These are phyloP conservation scores for Holcopasites calliopsidis DNA, from an alignment of 1,140 invertebrate genomes.

Conservation along the genomic window DNA sequence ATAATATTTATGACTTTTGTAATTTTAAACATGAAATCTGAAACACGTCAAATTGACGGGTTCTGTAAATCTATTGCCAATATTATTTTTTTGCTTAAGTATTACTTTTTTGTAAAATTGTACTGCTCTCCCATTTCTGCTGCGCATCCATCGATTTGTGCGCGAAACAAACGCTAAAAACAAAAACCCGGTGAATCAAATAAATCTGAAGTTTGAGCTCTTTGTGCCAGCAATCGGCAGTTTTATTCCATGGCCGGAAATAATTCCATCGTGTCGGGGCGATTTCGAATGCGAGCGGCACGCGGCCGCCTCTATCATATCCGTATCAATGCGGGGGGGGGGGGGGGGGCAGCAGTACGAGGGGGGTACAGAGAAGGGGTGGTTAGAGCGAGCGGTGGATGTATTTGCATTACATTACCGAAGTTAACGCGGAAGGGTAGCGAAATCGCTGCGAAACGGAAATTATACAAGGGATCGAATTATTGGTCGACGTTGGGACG, in stretches of 20 bases:
- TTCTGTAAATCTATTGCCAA: too few relatives aligned
- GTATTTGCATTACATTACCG: slow-evolving; percentile 44
- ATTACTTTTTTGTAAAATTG: too few relatives aligned
- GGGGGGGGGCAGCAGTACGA: too few relatives aligned
- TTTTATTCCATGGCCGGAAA: slow-evolving; percentile 22
- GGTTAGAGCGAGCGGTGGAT: not conserved
- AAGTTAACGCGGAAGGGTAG: slow-evolving; percentile 44
- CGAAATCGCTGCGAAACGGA: slow-evolving; percentile 60
- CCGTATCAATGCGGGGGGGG: slow-evolving; percentile 3
- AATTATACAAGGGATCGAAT: slow-evolving; percentile 71
- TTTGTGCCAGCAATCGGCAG: not conserved
- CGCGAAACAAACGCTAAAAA: too few relatives aligned
- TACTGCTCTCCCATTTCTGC: too few relatives aligned
- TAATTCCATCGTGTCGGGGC: slow-evolving; percentile 11
- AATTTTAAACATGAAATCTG: too few relatives aligned
- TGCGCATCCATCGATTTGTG: not conserved
- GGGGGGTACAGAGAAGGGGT: not conserved
- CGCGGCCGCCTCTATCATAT: not conserved
- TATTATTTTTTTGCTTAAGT: too few relatives aligned
- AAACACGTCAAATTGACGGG: too few relatives aligned
- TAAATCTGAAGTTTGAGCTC: slow-evolving; percentile 11
- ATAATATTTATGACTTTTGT: too few relatives aligned
- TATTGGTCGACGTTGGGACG: slow-evolving; percentile 52
- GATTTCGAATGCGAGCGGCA: slow-evolving; percentile 16
- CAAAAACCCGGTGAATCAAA: not conserved